These are phyloP conservation scores for Eolophus roseicapilla DNA, from an alignment of 2,113 vertebrate genomes.

Conservation along the genomic window DNA sequence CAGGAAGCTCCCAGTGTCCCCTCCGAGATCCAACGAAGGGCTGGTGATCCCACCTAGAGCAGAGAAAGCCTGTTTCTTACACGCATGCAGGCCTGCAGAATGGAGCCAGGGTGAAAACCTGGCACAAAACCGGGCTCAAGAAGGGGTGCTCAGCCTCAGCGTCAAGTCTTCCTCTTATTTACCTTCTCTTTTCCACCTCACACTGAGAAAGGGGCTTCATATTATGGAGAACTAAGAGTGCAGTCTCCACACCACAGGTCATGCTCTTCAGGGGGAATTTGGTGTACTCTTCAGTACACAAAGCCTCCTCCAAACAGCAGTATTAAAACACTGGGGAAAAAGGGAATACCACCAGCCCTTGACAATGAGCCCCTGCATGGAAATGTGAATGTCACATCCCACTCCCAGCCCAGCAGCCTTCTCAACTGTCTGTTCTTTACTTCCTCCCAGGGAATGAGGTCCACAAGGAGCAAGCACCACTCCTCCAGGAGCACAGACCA, in stretches of 20 bases:
- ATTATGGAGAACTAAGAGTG: rapidly evolving
- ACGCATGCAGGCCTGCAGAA: rapidly evolving
- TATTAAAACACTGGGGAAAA: neutral
- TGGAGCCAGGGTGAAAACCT: neutral
- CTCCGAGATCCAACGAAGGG: too few relatives aligned
- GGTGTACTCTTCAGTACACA: neutral
- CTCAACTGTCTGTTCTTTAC: neutral
- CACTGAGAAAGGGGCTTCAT: neutral
- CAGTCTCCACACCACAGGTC: neutral
- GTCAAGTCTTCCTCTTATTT: neutral
- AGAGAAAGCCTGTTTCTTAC: neutral
- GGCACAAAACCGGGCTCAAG: neutral
- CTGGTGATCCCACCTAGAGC: neutral
- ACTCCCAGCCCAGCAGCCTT: neutral
- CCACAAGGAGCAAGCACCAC: neutral
- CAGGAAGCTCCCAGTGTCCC: neutral
- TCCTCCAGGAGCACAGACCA: neutral
- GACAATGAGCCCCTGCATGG: rapidly evolving
- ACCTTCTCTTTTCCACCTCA: neutral
- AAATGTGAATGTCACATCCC: neutral
- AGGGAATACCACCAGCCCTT: neutral
- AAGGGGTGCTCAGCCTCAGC: neutral
- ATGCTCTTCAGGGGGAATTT: rapidly evolving
- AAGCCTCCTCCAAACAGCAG: neutral
- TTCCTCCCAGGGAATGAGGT: neutral